phyloP scores from a whole-genome alignment of 2,113 vertebrate genomes.

The Zapus hudsonius region DNA sequence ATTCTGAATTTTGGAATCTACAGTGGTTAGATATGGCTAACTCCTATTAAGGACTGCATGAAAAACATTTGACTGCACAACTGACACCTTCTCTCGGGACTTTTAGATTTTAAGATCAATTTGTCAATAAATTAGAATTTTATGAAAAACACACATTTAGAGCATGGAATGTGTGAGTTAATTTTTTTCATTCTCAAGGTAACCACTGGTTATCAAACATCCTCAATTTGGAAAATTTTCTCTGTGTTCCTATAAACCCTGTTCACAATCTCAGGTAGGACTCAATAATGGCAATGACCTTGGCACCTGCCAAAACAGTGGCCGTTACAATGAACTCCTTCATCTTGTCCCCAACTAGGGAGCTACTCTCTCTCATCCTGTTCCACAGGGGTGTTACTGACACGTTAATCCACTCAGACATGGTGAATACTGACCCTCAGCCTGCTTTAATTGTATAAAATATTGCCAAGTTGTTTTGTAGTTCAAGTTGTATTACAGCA shows the following conservation, averaged over 20 bases:
- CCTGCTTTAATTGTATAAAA: not conserved
- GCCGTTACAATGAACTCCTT: not conserved
- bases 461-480: not conserved
- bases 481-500: not conserved
- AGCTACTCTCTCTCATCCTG: not conserved
- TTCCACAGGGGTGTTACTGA: not conserved
- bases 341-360: not conserved
- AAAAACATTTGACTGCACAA: not conserved
- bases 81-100: not conserved
- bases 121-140: conserved; percentile 21
- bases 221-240: not conserved
- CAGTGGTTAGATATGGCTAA: not conserved
- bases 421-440: not conserved
- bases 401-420: not conserved
- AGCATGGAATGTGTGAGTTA: not conserved
- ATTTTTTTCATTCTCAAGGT: not conserved
- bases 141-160: not conserved
- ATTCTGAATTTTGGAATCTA: conserved; percentile 26
- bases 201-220: not conserved
- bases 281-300: not conserved
- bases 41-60: not conserved
- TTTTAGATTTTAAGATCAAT: not conserved
- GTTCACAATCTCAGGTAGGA: not conserved
- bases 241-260: not conserved
- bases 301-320: fast-evolving